phyloP scores from a whole-genome alignment of 2,888 invertebrate species.

The Netelia fuscicornis region DNA sequence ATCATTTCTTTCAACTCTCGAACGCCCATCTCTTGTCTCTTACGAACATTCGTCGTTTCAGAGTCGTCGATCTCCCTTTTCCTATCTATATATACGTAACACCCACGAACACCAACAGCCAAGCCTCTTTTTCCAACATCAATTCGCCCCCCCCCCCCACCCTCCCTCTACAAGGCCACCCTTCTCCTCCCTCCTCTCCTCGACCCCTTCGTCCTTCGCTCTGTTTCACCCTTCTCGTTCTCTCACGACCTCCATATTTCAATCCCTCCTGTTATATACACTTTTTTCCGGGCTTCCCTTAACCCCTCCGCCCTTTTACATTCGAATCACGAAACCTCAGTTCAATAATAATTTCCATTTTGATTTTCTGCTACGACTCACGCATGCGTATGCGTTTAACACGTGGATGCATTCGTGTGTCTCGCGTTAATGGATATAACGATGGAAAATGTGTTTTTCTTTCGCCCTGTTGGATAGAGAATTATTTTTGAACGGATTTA shows the following conservation, averaged over 20 bases:
- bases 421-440: too few species aligned
- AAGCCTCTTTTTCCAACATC: conserved; percentile 38
- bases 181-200: conserved; percentile 28
- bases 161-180: background rate
- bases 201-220: conserved; percentile 27
- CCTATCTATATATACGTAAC: conserved; percentile 19
- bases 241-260: conserved; percentile 44
- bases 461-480: too few species aligned
- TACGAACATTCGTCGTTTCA: conserved; percentile 43
- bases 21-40: conserved; percentile 3
- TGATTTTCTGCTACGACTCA: conserved; percentile 16
- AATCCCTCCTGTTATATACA: conserved; percentile 22
- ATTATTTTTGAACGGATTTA: too few species aligned
- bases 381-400: background rate
- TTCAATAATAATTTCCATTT: conserved; percentile 57
- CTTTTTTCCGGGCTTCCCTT: conserved; percentile 18
- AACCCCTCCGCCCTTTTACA: conserved; percentile 28
- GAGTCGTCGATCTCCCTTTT: conserved; percentile 17
- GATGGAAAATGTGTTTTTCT: too few species aligned
- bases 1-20: conserved; percentile 55
- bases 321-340: conserved; percentile 53
- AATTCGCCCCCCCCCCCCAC: conserved; percentile 36
- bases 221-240: conserved; percentile 5
- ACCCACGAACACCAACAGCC: conserved; percentile 10
- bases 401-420: too few species aligned